phyloP scores from a whole-genome alignment of 2,797 vertebrate species.

The Hemibagrus guttatus region DNA sequence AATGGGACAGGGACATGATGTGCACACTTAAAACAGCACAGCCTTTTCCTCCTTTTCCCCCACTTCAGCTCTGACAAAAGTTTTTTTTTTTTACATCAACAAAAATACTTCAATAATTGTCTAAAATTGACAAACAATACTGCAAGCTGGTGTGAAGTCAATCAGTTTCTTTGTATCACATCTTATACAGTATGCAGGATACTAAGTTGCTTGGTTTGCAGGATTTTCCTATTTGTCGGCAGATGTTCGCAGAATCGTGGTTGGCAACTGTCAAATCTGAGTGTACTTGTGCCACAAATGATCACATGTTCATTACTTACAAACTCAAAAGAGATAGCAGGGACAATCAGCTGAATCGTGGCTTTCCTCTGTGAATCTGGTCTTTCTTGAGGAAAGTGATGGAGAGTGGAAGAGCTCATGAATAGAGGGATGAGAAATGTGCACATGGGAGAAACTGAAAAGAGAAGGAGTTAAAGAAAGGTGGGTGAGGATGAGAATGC shows the following conservation, averaged over 20 bases:
- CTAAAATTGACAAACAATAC: not conserved
- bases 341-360: constrained; percentile 76
- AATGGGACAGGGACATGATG: constrained; percentile 32
- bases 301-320: constrained; percentile 82
- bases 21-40: constrained; percentile 26
- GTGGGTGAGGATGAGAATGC: constrained; percentile 10
- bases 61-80: not conserved
- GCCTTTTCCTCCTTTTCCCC: not conserved
- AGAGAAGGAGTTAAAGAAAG: constrained; percentile 61
- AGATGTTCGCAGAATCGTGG: constrained; percentile 13
- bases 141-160: not conserved
- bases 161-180: not conserved
- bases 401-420: constrained; percentile 57
- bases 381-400: constrained; percentile 65
- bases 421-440: constrained; percentile 44
- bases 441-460: constrained; percentile 66
- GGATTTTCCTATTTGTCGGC: constrained; percentile 38
- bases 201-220: constrained; percentile 49
- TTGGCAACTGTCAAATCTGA: constrained; percentile 38
- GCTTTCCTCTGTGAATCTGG: constrained; percentile 75
- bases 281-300: constrained; percentile 69
- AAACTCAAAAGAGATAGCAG: constrained; percentile 74
- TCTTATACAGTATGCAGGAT: constrained; percentile 17
- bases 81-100: not conserved
- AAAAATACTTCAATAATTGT: not conserved